These are phyloP conservation scores for Aurelia aurita DNA, from an alignment of 30 jellyfish, hydroid and myxozoan genomes.

Conservation along the genomic window DNA sequence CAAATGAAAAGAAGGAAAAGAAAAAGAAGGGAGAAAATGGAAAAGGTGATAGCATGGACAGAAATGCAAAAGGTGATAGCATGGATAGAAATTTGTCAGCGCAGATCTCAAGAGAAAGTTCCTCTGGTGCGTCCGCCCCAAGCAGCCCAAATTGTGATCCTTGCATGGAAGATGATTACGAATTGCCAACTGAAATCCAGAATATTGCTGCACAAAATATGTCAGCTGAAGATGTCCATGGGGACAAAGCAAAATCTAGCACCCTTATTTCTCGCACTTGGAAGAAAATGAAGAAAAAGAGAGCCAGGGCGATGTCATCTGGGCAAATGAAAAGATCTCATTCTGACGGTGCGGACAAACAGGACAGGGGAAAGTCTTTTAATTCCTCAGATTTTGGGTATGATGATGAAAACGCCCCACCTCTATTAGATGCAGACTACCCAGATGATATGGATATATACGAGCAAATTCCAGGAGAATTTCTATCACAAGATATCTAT, in stretches of 20 bases:
- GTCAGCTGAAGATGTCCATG: constrained; percentile 16
- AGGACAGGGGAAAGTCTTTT: not conserved
- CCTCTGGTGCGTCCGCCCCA: constrained; percentile 28
- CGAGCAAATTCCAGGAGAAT: constrained; percentile 69
- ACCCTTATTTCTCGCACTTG: constrained; percentile 68
- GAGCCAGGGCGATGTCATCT: constrained; percentile 43
- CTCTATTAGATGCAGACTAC: constrained; percentile 42
- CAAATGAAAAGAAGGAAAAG: constrained; percentile 45
- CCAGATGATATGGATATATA: constrained; percentile 31
- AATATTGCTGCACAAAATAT: constrained; percentile 29
- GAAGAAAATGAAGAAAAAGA: constrained; percentile 65
- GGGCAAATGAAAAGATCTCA: constrained; percentile 16
- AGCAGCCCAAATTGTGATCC: constrained; percentile 51
- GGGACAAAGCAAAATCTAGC: constrained; percentile 31
- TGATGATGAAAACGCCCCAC: constrained; percentile 27
- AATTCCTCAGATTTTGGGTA: no score
- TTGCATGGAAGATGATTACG: constrained; percentile 47
- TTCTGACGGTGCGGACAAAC: constrained; percentile 8
- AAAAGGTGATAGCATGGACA: constrained; percentile 23
- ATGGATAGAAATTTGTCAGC: not conserved
- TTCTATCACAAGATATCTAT: constrained; percentile 53
- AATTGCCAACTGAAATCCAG: constrained; percentile 18
- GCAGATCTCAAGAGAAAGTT: no score
- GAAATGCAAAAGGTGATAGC: constrained; percentile 12
- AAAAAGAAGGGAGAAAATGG: constrained; percentile 32